Base-by-base conservation (phyloP, 2,797 vertebrate species). In the Poecilia picta region DNA sequence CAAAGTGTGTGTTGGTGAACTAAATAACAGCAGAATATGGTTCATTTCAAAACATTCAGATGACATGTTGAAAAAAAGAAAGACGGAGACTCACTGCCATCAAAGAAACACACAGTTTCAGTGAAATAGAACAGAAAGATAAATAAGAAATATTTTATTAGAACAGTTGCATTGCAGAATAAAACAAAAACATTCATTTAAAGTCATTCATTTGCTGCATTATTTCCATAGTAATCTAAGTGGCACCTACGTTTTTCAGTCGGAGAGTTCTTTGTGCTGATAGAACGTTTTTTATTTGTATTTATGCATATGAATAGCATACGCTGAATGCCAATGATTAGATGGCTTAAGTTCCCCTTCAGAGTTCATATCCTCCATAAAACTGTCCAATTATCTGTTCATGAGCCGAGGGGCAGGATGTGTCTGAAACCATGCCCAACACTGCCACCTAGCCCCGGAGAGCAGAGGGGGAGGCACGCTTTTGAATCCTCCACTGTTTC, bases 341-440 rank as follows among this genome's bases (percentile, higher is more conserved):
- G 92, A 94, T 94, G 93, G 93, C 93, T 93, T 93, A 94, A 94
- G 93, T 94, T 94, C 94, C 93, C 89, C 93, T 93, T 93, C 91
- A 93, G 91, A 94, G 93, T 94, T 95, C 89, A 93, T 94, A 94
- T 95, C 92, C 92, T 93, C 93, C 88, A 94, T 94, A 94, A 95
- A 94, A 94, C 92, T 95, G 94, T 93, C 92, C 92, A 94, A 92
- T 95, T 93, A 94, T 94, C 91, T 92, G 93, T 92, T 93, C 91
- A 90, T 90, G 92, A 94, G 94, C 92, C 80, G 83, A 90, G 88
- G 81, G 81, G 90, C 87, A 89, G 90, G 88, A 8, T 75, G 83
- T 79, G 84, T 89, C 73, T 92, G 90, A 94, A 95, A 95, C 83
- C 88, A 94, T 91, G 91, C 92, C 90, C 94, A 94, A 94, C 94